A percentile compares a stretch with the other conserved stretches of the same genome.
Evolutionary conservation across 2,888 invertebrate species (phyloP).

Genomic region (Lasioglossum marginatum): DNA sequence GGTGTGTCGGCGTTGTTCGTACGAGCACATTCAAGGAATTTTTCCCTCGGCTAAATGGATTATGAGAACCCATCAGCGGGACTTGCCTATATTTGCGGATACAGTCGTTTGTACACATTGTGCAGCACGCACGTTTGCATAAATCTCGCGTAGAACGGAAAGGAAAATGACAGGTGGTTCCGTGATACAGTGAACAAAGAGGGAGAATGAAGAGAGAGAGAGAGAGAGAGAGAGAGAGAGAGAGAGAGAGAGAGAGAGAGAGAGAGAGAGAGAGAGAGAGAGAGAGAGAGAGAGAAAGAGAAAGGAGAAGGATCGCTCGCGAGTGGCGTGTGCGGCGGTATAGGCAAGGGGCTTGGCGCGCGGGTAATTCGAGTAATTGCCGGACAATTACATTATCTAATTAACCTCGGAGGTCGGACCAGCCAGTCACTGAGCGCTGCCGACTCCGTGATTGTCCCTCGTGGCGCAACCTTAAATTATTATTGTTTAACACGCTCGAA

Average conservation of each 20-base stretch:
- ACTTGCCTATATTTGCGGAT: background rate
- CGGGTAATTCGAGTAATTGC: conserved; percentile 82
- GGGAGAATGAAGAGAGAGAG: conserved; percentile 1
- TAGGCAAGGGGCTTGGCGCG: conserved; percentile 73
- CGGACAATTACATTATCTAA: conserved; percentile 84
- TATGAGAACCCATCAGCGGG: background rate
- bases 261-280: conserved; percentile 9
- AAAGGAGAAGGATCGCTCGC: conserved; percentile 18
- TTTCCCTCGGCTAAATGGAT: conserved; percentile 5
- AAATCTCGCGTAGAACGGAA: conserved; percentile 19
- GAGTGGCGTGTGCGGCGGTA: conserved; percentile 47
- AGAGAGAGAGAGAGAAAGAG: conserved; percentile 25
- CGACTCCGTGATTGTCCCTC: conserved; percentile 79
- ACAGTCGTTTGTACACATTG: conserved; percentile 12
- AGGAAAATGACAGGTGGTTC: conserved; percentile 29
- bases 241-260: background rate
- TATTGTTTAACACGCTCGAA: conserved; percentile 76
- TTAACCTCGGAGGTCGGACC: conserved; percentile 82
- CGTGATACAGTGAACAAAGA: conserved; percentile 10
- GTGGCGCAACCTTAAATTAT: conserved; percentile 82
- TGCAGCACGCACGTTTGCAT: conserved; percentile 19
- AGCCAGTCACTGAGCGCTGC: conserved; percentile 67
- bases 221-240: conserved; percentile 6
- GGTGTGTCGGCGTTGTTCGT: background rate
- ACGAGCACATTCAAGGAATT: background rate